Evolutionary conservation across 2,888 invertebrate genomes (phyloP).

Genomic region (Ypsolopha scabrella): DNA sequence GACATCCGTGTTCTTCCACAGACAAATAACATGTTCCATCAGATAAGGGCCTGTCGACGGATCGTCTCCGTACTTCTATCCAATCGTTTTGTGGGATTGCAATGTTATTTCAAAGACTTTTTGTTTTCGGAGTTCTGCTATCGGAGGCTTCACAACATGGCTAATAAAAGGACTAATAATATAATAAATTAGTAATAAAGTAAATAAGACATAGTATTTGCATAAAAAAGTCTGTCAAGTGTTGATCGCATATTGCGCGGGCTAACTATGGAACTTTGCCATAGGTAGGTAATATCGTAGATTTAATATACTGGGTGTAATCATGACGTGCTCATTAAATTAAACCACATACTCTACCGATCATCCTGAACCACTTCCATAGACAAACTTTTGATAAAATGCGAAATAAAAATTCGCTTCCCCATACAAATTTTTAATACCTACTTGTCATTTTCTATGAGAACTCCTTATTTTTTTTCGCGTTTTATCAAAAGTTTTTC

Average conservation of each 20-base stretch:
- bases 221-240: background rate
- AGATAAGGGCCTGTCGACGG: constrained; percentile 59
- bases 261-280: too few relatives aligned
- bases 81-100: constrained; percentile 51
- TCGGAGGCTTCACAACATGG: constrained; percentile 20
- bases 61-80: constrained; percentile 28
- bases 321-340: too few relatives aligned
- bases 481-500: too few relatives aligned
- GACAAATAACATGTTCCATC: constrained; percentile 60
- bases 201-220: background rate
- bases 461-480: too few relatives aligned
- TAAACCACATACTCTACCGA: too few relatives aligned
- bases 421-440: too few relatives aligned
- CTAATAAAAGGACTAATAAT: constrained; percentile 2
- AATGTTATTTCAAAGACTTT: constrained; percentile 28
- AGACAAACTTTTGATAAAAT: too few relatives aligned
- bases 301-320: too few relatives aligned
- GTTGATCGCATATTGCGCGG: background rate
- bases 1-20: constrained; percentile 44
- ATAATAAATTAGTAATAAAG: background rate
- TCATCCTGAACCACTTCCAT: too few relatives aligned
- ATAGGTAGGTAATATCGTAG: too few relatives aligned
- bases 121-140: constrained; percentile 37
- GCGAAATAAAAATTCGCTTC: too few relatives aligned
- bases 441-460: too few relatives aligned